These are phyloP conservation scores for Eidolon dupreanum DNA, from an alignment of 2,797 vertebrate genomes.

Conservation along the genomic window DNA sequence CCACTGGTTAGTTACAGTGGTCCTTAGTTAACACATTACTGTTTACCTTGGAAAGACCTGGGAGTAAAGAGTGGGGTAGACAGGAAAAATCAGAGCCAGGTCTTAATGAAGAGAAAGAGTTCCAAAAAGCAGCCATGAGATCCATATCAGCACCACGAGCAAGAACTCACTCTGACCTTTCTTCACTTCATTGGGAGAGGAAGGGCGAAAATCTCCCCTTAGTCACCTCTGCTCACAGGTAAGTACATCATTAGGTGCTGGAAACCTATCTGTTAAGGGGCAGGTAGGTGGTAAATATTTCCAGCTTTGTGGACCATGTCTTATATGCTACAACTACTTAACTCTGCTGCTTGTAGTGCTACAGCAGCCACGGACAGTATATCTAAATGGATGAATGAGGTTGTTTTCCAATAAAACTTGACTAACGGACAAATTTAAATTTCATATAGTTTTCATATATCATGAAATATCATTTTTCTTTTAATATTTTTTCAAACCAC, in stretches of 20 bases:
- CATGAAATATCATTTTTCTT: not conserved
- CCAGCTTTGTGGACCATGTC: not conserved
- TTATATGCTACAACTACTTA: too few species aligned
- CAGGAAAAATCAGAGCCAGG: not conserved
- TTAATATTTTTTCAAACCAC: not conserved
- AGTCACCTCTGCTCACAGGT: not conserved
- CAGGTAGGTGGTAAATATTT: not conserved
- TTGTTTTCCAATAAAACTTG: not conserved
- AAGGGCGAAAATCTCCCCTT: not conserved
- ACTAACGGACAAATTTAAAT: not conserved
- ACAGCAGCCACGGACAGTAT: accelerated
- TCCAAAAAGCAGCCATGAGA: not conserved
- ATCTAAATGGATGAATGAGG: accelerated
- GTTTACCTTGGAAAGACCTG: not conserved
- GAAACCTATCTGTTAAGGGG: not conserved
- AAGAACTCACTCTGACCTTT: not conserved
- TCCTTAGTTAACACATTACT: not conserved
- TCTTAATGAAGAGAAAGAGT: not conserved
- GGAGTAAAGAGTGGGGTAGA: not conserved
- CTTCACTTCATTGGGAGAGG: not conserved
- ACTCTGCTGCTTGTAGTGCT: accelerated
- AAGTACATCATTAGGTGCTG: not conserved
- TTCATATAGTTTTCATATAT: not conserved
- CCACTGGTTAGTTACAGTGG: not conserved
- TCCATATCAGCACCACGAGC: accelerated